phyloP scores from a whole-genome alignment of 2,888 invertebrate genomes.

The Tetragonisca angustula region DNA sequence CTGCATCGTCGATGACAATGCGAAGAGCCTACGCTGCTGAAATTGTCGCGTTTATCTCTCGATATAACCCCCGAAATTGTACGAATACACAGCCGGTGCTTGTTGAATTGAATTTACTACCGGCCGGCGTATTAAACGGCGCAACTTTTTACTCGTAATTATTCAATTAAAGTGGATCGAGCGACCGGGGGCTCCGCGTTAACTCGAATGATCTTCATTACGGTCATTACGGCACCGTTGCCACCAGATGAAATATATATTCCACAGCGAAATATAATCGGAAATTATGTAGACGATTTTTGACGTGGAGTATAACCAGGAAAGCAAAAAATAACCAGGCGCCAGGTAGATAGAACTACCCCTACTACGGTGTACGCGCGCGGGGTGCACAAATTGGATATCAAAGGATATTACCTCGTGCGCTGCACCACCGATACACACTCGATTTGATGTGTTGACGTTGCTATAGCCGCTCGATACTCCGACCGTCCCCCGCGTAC shows the following conservation, averaged over 20 bases:
- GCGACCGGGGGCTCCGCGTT: not conserved
- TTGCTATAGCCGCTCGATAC: constrained; percentile 67
- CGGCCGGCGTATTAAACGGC: not conserved
- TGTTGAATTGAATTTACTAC: not conserved
- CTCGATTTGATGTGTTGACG: constrained; percentile 79
- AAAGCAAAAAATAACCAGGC: constrained; percentile 63
- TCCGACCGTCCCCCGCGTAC: constrained; percentile 33
- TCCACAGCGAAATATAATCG: constrained; percentile 33
- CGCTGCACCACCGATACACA: constrained; percentile 75
- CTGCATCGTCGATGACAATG: too few species aligned
- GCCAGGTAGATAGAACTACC: constrained; percentile 63
- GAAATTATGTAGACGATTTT: constrained; percentile 52
- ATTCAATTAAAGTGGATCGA: not conserved
- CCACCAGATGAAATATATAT: not conserved
- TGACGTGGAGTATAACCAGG: constrained; percentile 19
- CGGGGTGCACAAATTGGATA: constrained; percentile 80
- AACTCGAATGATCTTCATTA: constrained; percentile 22
- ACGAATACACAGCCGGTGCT: not conserved
- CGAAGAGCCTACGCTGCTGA: not conserved
- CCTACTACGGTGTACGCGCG: constrained; percentile 47
- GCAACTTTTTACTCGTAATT: constrained; percentile 31
- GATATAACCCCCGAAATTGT: not conserved
- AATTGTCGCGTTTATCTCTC: not conserved
- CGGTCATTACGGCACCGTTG: not conserved
- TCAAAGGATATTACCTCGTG: constrained; percentile 80